Evolutionary conservation across 1,140 invertebrate genomes (phyloP).

Genomic region (Drosophila auraria): DNA sequence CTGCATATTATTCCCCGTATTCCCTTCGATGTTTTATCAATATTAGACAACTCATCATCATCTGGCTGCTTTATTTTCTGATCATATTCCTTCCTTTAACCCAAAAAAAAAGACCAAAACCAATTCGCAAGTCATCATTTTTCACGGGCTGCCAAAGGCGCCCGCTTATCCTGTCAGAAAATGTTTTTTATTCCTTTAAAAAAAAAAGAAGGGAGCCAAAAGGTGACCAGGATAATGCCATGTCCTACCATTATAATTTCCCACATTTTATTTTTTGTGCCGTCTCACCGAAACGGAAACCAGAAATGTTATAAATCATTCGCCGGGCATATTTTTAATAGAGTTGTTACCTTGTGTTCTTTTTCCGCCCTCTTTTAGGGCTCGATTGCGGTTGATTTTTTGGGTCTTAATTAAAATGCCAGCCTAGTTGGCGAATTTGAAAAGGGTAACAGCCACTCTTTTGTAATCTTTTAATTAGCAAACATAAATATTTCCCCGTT

Average conservation of each 20-base stretch:
- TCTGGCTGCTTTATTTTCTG: neutral
- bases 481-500: slow-evolving; percentile 47
- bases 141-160: slow-evolving; percentile 51
- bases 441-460: slow-evolving; percentile 53
- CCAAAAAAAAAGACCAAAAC: neutral
- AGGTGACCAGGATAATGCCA: slow-evolving; percentile 66
- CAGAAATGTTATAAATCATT: slow-evolving; percentile 75
- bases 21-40: slow-evolving; percentile 22
- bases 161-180: slow-evolving; percentile 78
- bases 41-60: slow-evolving; percentile 47
- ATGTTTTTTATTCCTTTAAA: slow-evolving; percentile 54
- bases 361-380: slow-evolving; percentile 7
- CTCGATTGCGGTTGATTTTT: slow-evolving; percentile 46
- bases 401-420: slow-evolving; percentile 49
- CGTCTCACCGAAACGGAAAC: slow-evolving; percentile 37
- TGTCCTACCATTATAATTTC: slow-evolving; percentile 70
- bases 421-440: slow-evolving; percentile 63
- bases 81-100: slow-evolving; percentile 1
- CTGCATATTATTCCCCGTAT: neutral
- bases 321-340: slow-evolving; percentile 76
- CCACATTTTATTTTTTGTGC: slow-evolving; percentile 42
- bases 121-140: slow-evolving; percentile 64
- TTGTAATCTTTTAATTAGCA: slow-evolving; percentile 78
- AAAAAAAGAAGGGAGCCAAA: slow-evolving; percentile 18
- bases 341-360: slow-evolving; percentile 64